phyloP scores from a whole-genome alignment of 2,113 vertebrate species.

The Dasypus novemcinctus region DNA sequence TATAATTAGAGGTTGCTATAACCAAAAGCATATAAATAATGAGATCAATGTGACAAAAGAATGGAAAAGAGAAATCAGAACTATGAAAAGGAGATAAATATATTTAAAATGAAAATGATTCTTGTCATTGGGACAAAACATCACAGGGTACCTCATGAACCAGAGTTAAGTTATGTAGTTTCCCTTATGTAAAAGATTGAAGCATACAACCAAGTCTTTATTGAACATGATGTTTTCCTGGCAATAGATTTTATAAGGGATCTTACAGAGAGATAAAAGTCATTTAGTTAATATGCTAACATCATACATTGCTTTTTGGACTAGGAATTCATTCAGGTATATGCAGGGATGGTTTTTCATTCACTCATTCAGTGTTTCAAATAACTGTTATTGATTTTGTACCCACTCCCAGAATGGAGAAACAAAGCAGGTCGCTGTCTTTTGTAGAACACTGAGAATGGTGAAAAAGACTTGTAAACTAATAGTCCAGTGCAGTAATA shows the following conservation, averaged over 20 bases:
- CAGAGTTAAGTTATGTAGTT: neutral
- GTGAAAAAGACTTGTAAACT: neutral
- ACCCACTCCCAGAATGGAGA: neutral
- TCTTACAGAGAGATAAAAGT: neutral
- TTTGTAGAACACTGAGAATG: neutral
- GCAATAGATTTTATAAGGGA: neutral
- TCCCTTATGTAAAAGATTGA: neutral
- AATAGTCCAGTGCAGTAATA: neutral
- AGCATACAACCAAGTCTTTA: neutral
- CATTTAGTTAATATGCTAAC: neutral
- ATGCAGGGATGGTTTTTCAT: neutral
- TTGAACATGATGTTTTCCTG: neutral
- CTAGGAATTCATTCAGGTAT: neutral
- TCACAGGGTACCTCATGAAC: neutral
- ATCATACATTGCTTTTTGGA: neutral
- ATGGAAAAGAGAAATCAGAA: neutral
- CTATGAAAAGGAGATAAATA: neutral
- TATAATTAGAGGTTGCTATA: neutral
- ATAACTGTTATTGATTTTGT: slow-evolving; percentile 24
- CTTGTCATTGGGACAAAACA: neutral
- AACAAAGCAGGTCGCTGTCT: neutral
- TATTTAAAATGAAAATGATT: neutral
- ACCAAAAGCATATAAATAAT: neutral
- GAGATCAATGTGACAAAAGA: neutral
- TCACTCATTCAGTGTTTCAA: neutral